A percentile compares a stretch with the other conserved stretches of the same genome.
Evolutionary conservation across 2,797 vertebrate species (phyloP).

Genomic region (Salmo trutta): DNA sequence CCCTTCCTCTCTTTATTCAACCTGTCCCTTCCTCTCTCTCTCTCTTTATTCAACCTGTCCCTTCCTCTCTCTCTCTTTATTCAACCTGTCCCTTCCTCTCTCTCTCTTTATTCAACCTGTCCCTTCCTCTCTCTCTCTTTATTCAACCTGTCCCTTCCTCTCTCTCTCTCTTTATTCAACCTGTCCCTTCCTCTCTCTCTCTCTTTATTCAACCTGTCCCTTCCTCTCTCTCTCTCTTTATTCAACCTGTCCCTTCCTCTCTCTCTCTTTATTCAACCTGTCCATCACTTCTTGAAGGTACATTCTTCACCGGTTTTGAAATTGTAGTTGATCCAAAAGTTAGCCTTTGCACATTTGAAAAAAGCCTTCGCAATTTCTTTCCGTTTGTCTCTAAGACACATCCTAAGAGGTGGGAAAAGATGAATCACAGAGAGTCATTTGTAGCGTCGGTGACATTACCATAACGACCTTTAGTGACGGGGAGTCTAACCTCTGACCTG

Average conservation of each 20-base stretch:
- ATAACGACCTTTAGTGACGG: constrained; percentile 77
- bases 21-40: too few relatives aligned
- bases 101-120: too few relatives aligned
- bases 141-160: too few relatives aligned
- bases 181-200: too few relatives aligned
- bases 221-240: too few relatives aligned
- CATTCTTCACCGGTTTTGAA: neutral
- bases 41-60: too few relatives aligned
- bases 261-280: constrained; percentile 16
- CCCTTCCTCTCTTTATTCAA: too few relatives aligned
- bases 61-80: too few relatives aligned
- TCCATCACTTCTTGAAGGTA: neutral
- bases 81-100: too few relatives aligned
- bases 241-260: neutral
- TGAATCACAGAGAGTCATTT: constrained; percentile 78
- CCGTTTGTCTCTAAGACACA: neutral
- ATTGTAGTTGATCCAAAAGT: neutral
- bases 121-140: too few relatives aligned
- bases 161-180: too few relatives aligned
- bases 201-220: too few relatives aligned
- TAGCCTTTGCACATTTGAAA: neutral
- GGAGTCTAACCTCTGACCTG: constrained; percentile 71
- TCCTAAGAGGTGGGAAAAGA: constrained; percentile 73
- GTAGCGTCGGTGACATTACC: constrained; percentile 73
- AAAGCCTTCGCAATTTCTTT: neutral